phyloP scores from a whole-genome alignment of 1,140 invertebrate species.

The Penaeus japonicus region DNA sequence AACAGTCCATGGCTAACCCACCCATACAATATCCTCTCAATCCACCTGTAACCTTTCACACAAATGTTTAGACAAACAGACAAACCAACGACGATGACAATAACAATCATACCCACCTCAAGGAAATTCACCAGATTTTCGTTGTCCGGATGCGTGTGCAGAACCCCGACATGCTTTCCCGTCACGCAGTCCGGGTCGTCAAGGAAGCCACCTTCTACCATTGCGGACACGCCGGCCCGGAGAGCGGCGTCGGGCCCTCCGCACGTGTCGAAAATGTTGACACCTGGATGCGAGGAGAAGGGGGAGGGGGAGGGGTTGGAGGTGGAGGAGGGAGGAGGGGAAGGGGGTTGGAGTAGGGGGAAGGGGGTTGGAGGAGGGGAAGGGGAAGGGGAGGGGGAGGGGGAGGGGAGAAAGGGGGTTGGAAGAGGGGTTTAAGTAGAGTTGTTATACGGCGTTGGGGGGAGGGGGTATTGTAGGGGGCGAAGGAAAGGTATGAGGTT shows the following conservation, averaged over 20 bases:
- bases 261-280: slow-evolving; percentile 36
- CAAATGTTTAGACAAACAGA: too few species aligned
- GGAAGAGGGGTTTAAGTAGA: too few species aligned
- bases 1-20: too few species aligned
- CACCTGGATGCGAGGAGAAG: neutral
- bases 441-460: neutral
- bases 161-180: slow-evolving; percentile 17
- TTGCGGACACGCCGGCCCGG: slow-evolving; percentile 11
- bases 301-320: neutral
- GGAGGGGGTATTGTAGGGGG: too few species aligned
- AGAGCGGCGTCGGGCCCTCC: slow-evolving; percentile 10
- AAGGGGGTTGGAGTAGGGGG: too few species aligned
- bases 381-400: too few species aligned
- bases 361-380: too few species aligned
- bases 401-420: too few species aligned
- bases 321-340: too few species aligned
- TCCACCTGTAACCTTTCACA: too few species aligned
- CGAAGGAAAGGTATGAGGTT: too few species aligned
- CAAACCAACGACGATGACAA: neutral
- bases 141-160: slow-evolving; percentile 34
- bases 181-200: slow-evolving; percentile 9
- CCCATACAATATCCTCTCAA: too few species aligned
- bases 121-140: slow-evolving; percentile 17
- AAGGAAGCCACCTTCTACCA: slow-evolving; percentile 38
- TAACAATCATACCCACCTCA: neutral